Base-by-base conservation (phyloP, 2,113 vertebrate genomes). In the Sinocyclocheilus anophthalmus region DNA sequence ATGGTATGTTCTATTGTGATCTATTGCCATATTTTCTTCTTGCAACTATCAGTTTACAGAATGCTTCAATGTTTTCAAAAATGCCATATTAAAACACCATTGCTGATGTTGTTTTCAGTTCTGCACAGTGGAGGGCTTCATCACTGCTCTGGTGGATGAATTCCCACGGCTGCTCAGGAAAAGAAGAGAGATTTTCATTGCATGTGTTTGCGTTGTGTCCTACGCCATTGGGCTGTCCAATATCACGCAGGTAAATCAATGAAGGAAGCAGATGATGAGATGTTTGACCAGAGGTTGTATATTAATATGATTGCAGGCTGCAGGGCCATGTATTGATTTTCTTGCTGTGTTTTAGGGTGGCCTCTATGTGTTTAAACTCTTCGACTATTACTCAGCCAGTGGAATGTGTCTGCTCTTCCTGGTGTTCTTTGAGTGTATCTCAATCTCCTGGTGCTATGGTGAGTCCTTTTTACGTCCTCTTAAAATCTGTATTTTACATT, bases 401-500 rank as follows among this genome's bases (percentile, higher is more conserved):
- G 98, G 98, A 87, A 99, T 99, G 98, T 98, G 95, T 91, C 96
- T 99, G 86, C 95, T 99, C 65, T 99, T 99, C 93, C 94, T 99
- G 81, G 98, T 99, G 89, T 99, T 99, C 95, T 99, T 99, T 87
- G 98, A 99, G 92, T 99, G 97, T 92, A 97, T 99, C 93, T 99
- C 98, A 50, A 99, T 99, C 95, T 26, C 98, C 92, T 99, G 98
- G 98, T 98, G 94, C 94, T 99, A 99, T 0, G 98, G 98, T 99
- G 92, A 85, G 93, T 76, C n/a, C 11, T 73, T 24, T n/a, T 42
- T 63, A 37, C 0, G 0, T 50, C n/a, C 42, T 76, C n/a, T 18
- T 53, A 76, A 24, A 16, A 42, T 50, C 2, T 26, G 13, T 76
- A 9, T 16, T 13, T 76, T 76, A n/a, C 42, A 76, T 4, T 76